Percentiles rank a stretch among this genome's conserved stretches.
Conservation (phyloP, 1,140 invertebrate species). For the Dufourea novaeangliae region DNA sequence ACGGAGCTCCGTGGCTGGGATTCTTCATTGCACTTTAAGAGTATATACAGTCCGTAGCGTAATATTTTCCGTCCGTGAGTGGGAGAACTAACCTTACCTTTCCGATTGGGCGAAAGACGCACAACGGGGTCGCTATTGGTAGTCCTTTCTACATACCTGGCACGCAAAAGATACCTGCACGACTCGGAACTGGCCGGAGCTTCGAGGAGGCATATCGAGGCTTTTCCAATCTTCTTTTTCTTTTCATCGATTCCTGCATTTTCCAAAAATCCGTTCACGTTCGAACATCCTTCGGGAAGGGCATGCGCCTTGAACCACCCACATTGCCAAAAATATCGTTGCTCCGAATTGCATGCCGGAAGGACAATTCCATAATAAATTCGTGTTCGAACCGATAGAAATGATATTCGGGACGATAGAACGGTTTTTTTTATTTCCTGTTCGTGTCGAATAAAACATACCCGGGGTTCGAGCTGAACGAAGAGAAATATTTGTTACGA, state of each 20-base stretch:
- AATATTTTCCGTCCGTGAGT: slow-evolving; percentile 39
- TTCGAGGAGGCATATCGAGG: neutral
- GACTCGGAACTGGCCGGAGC: neutral
- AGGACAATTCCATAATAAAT: neutral
- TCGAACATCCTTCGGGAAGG: neutral
- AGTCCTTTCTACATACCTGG: slow-evolving; percentile 32
- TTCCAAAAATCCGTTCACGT: neutral
- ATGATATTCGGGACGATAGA: neutral
- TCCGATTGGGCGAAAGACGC: slow-evolving; percentile 39
- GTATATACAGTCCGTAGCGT: slow-evolving; percentile 1
- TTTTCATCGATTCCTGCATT: neutral
- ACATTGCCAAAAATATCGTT: slow-evolving; percentile 6
- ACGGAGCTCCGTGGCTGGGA: neutral
- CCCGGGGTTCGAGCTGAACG: neutral
- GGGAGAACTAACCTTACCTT: slow-evolving; percentile 44
- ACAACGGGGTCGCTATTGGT: slow-evolving; percentile 37
- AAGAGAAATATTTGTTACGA: neutral
- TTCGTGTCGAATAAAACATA: neutral
- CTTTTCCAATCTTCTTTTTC: neutral
- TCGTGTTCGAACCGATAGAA: neutral
- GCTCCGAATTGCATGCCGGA: neutral
- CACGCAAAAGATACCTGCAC: slow-evolving; percentile 21
- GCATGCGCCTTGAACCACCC: neutral
- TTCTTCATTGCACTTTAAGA: neutral
- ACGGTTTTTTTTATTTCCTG: neutral